These are phyloP conservation scores for Syngnathus scovelli DNA, from an alignment of 2,113 vertebrate species.

Conservation along the genomic window DNA sequence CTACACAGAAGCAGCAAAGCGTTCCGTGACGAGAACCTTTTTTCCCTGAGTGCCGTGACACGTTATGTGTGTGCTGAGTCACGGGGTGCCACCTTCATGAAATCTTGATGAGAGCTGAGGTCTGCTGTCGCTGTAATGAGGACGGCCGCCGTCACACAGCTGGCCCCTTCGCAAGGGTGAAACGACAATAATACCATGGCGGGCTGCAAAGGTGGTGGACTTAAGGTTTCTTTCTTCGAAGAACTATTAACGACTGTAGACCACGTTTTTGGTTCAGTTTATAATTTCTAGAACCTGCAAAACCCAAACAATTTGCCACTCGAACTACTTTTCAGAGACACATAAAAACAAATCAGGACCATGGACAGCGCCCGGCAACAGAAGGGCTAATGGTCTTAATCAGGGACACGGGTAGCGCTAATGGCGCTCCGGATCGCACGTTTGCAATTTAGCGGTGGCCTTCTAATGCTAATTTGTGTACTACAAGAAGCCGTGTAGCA, in stretches of 20 bases:
- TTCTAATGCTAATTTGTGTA: constrained; percentile 44
- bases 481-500: constrained; percentile 50
- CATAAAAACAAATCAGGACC: constrained; percentile 22
- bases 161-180: constrained; percentile 49
- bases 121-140: constrained; percentile 58
- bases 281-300: neutral
- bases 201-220: constrained; percentile 52
- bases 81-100: constrained; percentile 62
- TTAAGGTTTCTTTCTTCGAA: constrained; percentile 49
- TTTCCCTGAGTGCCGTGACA: neutral
- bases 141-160: constrained; percentile 52
- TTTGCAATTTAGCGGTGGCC: constrained; percentile 40
- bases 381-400: constrained; percentile 64
- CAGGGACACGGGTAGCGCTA: constrained; percentile 52
- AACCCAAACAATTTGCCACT: neutral
- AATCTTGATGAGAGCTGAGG: constrained; percentile 61
- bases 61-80: constrained; percentile 46
- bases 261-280: neutral
- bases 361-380: constrained; percentile 57
- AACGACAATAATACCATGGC: constrained; percentile 41
- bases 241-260: constrained; percentile 11
- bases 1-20: constrained; percentile 27
- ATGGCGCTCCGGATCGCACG: constrained; percentile 46
- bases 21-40: constrained; percentile 22
- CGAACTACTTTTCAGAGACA: neutral